Conservation (phyloP, 2,888 invertebrate species). For the Sarcophaga variegata region DNA sequence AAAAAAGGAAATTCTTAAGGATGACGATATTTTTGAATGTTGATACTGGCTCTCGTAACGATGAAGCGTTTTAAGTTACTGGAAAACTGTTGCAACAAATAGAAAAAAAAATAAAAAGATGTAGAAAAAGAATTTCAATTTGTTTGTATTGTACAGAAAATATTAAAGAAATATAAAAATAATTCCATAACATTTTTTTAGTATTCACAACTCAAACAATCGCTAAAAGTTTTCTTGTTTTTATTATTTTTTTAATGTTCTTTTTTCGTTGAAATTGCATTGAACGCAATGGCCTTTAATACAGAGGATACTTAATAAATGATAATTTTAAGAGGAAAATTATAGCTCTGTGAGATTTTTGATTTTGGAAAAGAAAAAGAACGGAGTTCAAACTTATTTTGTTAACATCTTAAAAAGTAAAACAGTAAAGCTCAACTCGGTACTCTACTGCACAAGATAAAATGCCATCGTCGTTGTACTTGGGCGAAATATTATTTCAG, state of each 20-base stretch:
- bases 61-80: neutral
- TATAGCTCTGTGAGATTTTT: neutral
- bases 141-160: neutral
- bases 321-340: neutral
- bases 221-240: constrained; percentile 15
- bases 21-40: neutral
- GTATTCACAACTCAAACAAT: constrained; percentile 21
- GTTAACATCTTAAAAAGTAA: neutral
- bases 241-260: neutral
- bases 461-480: too few species aligned
- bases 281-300: neutral
- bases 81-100: neutral
- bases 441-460: neutral
- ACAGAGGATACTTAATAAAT: neutral
- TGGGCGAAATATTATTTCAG: too few species aligned
- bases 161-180: neutral
- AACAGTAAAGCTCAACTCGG: neutral
- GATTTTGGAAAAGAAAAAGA: too few species aligned
- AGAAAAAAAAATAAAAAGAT: neutral
- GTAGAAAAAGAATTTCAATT: constrained; percentile 12
- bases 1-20: neutral
- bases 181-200: constrained; percentile 11
- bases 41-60: neutral
- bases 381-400: too few species aligned
- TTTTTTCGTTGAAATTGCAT: neutral